Evolutionary conservation across 2,113 vertebrate species (phyloP), one percentile per base, ranked within the genome.

Genomic region (Pantherophis guttatus): DNA sequence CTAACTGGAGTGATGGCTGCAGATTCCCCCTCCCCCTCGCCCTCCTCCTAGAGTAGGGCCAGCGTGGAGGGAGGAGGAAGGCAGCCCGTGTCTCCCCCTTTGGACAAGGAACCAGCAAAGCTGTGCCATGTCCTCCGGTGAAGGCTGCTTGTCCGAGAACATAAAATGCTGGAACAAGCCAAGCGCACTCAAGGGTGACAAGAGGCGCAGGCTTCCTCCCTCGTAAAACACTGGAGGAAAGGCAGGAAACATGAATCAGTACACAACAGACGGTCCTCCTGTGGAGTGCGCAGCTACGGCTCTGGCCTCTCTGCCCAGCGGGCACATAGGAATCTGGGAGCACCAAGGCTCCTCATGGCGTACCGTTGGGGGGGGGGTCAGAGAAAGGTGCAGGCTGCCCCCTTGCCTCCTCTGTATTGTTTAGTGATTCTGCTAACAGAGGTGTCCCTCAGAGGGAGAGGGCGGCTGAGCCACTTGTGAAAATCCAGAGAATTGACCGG

Each of bases 51-150:
- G 95, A 95, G 92, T 95, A 94, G 57, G 55, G 88, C 50, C 3
- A 93, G 94, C 89, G 7, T 85, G 94, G 96, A 94, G 95, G 70
- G 95, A 94, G 94, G 94, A 92, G 95, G 8, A 1, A 26, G 29
- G 29, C 26, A 90, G 92, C 93, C 95, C 89, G 93, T 91, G 12
- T n/a, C n/a, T 52, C 86, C 91, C 93, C 94, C 94, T 95, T 93
- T 87, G 96, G 94, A 94, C 94, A 93, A 95, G 96, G 86, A 94
- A 95, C 85, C 88, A 87, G 93, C 53, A 29, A 93, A 0, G 44
- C 95, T 95, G 93, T 94, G 96, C 96, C 96, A 95, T 97, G 97
- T 97, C 97, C 97, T 97, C 94, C 93, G 95, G 97, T 96, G 94
- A 93, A 96, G 95, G 94, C 96, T 95, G 96, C 97, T 96, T 97